Percentiles rank a stretch among this genome's conserved stretches.
These are phyloP conservation scores for Tichodroma muraria DNA, from an alignment of 2,113 vertebrate genomes.

Conservation along the genomic window DNA sequence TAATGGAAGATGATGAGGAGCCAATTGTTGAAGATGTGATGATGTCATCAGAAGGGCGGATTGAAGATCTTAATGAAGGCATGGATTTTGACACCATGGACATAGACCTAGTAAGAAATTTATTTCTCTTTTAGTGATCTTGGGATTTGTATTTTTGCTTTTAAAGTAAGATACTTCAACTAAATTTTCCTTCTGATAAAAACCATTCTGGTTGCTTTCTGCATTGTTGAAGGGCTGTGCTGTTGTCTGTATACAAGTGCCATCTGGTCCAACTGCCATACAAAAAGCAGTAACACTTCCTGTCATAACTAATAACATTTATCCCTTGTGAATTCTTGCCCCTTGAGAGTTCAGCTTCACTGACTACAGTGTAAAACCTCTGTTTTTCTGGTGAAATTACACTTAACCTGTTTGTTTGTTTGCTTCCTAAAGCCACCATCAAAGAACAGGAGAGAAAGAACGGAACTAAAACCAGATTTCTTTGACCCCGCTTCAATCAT, in stretches of 20 bases:
- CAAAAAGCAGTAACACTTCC: neutral
- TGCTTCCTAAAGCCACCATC: slow-evolving; percentile 85
- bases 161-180: neutral
- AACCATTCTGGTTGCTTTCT: neutral
- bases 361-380: neutral
- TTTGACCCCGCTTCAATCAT: slow-evolving; percentile 99
- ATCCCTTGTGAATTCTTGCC: neutral
- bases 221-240: neutral
- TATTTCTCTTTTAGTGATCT: neutral
- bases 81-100: slow-evolving; percentile 99
- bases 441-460: slow-evolving; percentile 96
- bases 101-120: slow-evolving; percentile 92
- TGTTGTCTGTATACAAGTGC: neutral
- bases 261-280: neutral
- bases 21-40: slow-evolving; percentile 99
- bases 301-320: neutral
- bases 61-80: slow-evolving; percentile 98
- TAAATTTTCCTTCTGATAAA: neutral
- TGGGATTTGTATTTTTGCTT: neutral
- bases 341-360: neutral
- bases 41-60: slow-evolving; percentile 98
- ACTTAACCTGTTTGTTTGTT: slow-evolving; percentile 1
- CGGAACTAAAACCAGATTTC: slow-evolving; percentile 98
- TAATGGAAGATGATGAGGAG: slow-evolving; percentile 99
- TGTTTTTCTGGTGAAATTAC: neutral